Percentiles rank a stretch among this genome's conserved stretches.
These are phyloP conservation scores for Mayetiola destructor DNA, from an alignment of 2,888 invertebrate species.

Conservation along the genomic window DNA sequence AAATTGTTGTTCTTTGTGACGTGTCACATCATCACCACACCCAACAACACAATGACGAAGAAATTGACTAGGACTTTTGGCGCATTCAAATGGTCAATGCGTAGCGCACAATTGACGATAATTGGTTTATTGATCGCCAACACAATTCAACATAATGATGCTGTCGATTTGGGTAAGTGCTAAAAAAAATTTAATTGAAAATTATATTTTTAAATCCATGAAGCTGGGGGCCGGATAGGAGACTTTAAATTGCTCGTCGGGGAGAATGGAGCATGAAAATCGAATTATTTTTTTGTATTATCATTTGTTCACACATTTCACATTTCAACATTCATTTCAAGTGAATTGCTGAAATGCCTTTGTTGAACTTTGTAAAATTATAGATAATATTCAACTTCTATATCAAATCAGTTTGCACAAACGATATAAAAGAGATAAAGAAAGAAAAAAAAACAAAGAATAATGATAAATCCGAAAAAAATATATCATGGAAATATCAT, in stretches of 20 bases:
- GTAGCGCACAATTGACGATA: constrained; percentile 8
- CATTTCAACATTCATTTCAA: not conserved
- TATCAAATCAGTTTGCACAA: no score
- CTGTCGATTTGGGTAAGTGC: constrained; percentile 6
- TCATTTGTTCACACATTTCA: constrained; percentile 10
- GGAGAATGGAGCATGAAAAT: no score
- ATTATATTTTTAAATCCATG: not conserved
- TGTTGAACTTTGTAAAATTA: no score
- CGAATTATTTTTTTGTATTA: no score
- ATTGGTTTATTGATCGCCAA: constrained; percentile 13
- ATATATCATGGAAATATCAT: not conserved
- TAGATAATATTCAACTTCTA: no score
- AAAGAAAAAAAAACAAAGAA: no score
- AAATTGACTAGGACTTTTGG: not conserved
- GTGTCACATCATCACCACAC: not conserved
- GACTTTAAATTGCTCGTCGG: no score
- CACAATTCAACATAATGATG: constrained; percentile 3
- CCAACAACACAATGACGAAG: not conserved
- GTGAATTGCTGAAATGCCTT: no score
- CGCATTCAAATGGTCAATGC: constrained; percentile 5
- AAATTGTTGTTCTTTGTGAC: not conserved
- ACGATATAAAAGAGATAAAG: no score
- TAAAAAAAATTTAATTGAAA: constrained; percentile 6
- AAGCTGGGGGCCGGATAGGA: not conserved
- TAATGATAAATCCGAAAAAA: not conserved